phyloP scores from a whole-genome alignment of 2,888 invertebrate genomes.

The Syrphus vitripennis region DNA sequence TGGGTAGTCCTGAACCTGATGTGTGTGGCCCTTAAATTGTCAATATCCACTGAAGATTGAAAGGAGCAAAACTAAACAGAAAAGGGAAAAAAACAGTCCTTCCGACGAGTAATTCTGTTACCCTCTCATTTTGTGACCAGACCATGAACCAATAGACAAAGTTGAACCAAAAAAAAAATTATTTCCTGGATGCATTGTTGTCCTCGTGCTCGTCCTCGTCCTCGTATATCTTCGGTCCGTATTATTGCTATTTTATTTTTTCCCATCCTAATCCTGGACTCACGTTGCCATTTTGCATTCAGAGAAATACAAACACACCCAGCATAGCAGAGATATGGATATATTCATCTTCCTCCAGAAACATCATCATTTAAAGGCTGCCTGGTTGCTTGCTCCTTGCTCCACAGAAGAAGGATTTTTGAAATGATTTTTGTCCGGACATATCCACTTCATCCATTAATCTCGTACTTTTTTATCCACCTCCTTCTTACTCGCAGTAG shows the following conservation, averaged over 20 bases:
- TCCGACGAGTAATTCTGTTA: not conserved
- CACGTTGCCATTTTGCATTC: slow-evolving; percentile 24
- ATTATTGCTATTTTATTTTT: not conserved
- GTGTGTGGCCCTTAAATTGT: slow-evolving; percentile 11
- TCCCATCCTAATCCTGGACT: not conserved
- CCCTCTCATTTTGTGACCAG: not conserved
- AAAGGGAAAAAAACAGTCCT: not conserved
- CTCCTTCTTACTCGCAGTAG: not conserved
- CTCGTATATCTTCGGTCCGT: not conserved
- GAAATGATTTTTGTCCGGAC: slow-evolving; percentile 33
- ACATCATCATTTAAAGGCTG: not conserved
- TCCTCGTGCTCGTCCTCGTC: not conserved
- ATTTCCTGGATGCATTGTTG: not conserved
- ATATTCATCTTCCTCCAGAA: slow-evolving; percentile 14
- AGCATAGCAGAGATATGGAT: not conserved
- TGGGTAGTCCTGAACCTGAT: not conserved
- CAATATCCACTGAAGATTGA: not conserved
- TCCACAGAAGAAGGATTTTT: not conserved
- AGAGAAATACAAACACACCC: not conserved
- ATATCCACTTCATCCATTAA: slow-evolving; percentile 41
- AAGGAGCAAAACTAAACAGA: not conserved
- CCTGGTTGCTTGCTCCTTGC: not conserved
- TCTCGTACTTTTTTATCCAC: slow-evolving; percentile 1
- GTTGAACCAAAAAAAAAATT: not conserved
- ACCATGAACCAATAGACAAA: not conserved